Conservation (phyloP, 2,888 invertebrate genomes). For the Brenthis ino region DNA sequence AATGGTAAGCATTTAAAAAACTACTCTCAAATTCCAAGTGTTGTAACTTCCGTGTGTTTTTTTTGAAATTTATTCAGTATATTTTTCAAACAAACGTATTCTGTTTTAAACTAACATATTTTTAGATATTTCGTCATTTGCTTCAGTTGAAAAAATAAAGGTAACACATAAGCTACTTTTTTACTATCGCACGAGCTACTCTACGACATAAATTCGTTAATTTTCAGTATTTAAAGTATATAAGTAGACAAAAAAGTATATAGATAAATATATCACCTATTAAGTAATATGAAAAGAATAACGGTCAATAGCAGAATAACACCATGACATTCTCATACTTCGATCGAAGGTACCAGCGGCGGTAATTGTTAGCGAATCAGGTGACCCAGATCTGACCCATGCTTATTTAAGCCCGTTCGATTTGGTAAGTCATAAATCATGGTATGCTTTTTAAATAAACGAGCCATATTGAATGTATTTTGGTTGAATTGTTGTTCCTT, state of each 20-base stretch:
- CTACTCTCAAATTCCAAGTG: slow-evolving; percentile 1
- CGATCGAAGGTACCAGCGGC: slow-evolving; percentile 17
- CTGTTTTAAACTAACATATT: not conserved
- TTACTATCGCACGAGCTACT: no score
- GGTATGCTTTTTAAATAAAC: slow-evolving; percentile 6
- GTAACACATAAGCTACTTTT: no score
- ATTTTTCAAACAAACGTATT: not conserved
- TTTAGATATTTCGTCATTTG: no score
- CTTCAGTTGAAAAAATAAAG: no score
- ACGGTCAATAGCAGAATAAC: not conserved
- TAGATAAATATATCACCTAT: not conserved
- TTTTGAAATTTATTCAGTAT: not conserved
- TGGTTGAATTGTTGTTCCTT: not conserved
- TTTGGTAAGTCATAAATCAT: slow-evolving; percentile 11
- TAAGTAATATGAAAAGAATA: not conserved
- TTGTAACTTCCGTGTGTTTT: not conserved
- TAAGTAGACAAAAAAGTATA: no score
- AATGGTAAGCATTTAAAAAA: not conserved
- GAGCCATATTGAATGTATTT: slow-evolving; percentile 1
- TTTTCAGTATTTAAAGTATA: no score
- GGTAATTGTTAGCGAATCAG: slow-evolving; percentile 33
- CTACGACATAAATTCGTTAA: no score
- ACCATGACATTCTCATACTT: slow-evolving; percentile 4
- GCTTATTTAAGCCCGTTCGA: slow-evolving; percentile 22
- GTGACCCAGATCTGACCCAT: slow-evolving; percentile 49